Evolutionary conservation across 2,888 invertebrate genomes (phyloP).

Genomic region (Aphodius sticticus): DNA sequence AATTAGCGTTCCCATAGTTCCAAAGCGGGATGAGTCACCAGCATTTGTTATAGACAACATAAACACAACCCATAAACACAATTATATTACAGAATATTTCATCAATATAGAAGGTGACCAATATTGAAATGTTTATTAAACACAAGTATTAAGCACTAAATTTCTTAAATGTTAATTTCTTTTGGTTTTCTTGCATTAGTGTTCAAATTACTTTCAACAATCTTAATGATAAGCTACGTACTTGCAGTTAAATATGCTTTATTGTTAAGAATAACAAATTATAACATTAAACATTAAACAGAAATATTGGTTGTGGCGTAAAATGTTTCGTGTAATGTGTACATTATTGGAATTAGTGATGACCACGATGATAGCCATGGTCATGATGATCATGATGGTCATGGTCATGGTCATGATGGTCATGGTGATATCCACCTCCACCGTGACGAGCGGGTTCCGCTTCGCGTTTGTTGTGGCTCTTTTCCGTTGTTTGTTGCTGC

Average conservation of each 20-base stretch:
- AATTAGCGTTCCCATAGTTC: too few species aligned
- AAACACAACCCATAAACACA: too few species aligned
- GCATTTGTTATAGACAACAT: too few species aligned
- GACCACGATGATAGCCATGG: background rate
- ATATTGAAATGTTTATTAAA: too few species aligned
- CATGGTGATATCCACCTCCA: background rate
- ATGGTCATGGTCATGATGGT: background rate
- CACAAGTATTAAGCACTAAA: too few species aligned
- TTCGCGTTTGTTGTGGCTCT: background rate
- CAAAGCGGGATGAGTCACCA: too few species aligned
- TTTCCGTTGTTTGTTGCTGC: background rate
- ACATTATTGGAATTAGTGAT: background rate
- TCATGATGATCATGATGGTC: background rate
- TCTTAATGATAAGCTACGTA: too few species aligned
- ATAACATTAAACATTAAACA: background rate
- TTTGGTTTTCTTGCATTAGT: background rate
- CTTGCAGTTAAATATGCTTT: background rate
- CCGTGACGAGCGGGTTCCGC: background rate
- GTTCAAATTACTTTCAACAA: background rate
- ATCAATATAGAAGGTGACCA: too few species aligned
- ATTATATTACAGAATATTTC: too few species aligned
- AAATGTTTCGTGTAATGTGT: background rate
- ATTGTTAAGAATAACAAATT: background rate
- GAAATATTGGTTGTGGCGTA: background rate
- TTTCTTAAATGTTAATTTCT: too few species aligned